phyloP scores from a whole-genome alignment of 2,888 invertebrate species.

The Brachyptera putata region DNA sequence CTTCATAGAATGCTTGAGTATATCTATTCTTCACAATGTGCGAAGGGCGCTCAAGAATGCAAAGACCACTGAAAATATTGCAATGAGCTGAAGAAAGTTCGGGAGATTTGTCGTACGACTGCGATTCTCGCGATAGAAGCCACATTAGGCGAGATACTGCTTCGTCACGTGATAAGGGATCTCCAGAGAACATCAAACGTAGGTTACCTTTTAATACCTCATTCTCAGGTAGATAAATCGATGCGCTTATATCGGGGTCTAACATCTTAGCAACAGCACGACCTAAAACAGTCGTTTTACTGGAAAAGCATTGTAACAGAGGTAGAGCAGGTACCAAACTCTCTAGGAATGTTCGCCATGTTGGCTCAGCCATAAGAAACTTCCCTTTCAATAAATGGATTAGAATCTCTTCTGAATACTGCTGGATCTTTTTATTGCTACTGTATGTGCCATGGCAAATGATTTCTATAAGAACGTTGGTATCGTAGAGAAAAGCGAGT shows the following conservation, averaged over 20 bases:
- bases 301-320: constrained; percentile 56
- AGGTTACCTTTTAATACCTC: constrained; percentile 52
- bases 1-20: constrained; percentile 46
- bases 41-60: constrained; percentile 32
- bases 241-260: constrained; percentile 58
- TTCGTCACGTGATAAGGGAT: constrained; percentile 47
- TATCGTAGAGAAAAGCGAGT: constrained; percentile 53
- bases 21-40: constrained; percentile 42
- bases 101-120: constrained; percentile 47
- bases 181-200: constrained; percentile 47
- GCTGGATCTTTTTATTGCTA: constrained; percentile 48
- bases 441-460: constrained; percentile 58
- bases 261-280: constrained; percentile 59
- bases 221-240: constrained; percentile 53
- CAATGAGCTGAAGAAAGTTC: constrained; percentile 47
- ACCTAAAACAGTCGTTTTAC: constrained; percentile 51
- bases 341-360: constrained; percentile 59
- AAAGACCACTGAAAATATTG: constrained; percentile 19
- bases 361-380: constrained; percentile 54
- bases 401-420: constrained; percentile 57
- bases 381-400: constrained; percentile 60
- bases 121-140: constrained; percentile 48
- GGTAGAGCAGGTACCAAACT: constrained; percentile 57
- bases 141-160: constrained; percentile 51
- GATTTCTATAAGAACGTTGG: constrained; percentile 58